Conservation (phyloP, 2,888 invertebrate genomes). For the Netelia virgata region DNA sequence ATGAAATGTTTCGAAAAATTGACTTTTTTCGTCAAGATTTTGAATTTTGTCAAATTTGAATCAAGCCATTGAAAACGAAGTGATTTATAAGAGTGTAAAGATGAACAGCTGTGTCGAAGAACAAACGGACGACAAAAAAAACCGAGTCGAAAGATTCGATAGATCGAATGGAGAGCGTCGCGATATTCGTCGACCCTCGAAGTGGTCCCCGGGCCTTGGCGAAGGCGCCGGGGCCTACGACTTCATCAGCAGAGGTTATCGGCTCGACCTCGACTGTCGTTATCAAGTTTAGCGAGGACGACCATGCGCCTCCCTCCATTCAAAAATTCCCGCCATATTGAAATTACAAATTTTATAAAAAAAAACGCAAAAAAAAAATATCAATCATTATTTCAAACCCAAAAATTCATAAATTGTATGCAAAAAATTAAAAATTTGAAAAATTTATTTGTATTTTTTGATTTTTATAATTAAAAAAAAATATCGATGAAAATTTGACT, state of each 20-base stretch:
- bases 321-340: neutral
- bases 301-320: neutral
- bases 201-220: constrained; percentile 5
- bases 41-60: neutral
- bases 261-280: constrained; percentile 74
- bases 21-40: neutral
- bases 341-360: no score
- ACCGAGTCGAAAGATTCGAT: constrained; percentile 5
- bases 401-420: no score
- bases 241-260: constrained; percentile 77
- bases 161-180: constrained; percentile 8
- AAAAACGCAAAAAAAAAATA: no score
- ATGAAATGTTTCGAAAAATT: neutral
- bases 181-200: neutral
- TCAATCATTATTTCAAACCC: no score
- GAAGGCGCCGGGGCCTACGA: constrained; percentile 48
- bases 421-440: neutral
- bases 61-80: neutral
- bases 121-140: neutral
- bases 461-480: neutral
- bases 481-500: neutral
- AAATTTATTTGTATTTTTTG: neutral
- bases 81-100: neutral
- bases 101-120: neutral
- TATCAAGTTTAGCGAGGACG: constrained; percentile 18